Percentiles rank a stretch among this genome's conserved stretches.
These are phyloP conservation scores for Thunnus maccoyii DNA, from an alignment of 2,113 vertebrate species.

Conservation along the genomic window DNA sequence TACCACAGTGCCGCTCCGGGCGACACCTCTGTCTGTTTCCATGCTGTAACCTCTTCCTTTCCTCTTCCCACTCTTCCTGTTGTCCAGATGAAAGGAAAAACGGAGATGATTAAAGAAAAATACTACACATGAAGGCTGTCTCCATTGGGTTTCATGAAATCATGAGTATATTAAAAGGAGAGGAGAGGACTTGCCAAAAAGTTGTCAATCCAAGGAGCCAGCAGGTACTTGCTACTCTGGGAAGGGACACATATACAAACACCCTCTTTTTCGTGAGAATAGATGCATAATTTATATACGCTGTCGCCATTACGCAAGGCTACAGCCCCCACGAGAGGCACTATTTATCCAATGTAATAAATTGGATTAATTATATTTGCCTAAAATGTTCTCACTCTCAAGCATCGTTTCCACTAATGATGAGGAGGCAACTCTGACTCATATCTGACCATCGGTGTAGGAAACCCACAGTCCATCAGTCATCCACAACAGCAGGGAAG, in stretches of 20 bases:
- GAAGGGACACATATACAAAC: slow-evolving; percentile 41
- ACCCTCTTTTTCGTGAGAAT: slow-evolving; percentile 46
- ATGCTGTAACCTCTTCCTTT: slow-evolving; percentile 65
- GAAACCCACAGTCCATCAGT: slow-evolving; percentile 51
- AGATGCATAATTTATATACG: slow-evolving; percentile 57
- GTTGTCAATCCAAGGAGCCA: slow-evolving; percentile 51
- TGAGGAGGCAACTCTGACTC: slow-evolving; percentile 69
- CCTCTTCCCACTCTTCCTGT: slow-evolving; percentile 66
- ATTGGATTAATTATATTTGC: slow-evolving; percentile 72
- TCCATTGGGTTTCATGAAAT: slow-evolving; percentile 50
- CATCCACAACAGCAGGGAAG: slow-evolving; percentile 34
- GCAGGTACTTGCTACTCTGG: slow-evolving; percentile 53
- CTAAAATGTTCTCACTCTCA: slow-evolving; percentile 66
- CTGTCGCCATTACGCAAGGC: slow-evolving; percentile 48
- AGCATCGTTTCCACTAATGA: slow-evolving; percentile 53
- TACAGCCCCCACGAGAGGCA: slow-evolving; percentile 49
- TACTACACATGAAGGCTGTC: slow-evolving; percentile 32
- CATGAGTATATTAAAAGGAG: slow-evolving; percentile 35
- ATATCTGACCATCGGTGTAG: slow-evolving; percentile 57
- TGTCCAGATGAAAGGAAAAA: slow-evolving; percentile 63
- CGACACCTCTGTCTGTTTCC: slow-evolving; percentile 61
- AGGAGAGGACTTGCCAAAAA: slow-evolving; percentile 51
- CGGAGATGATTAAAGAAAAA: slow-evolving; percentile 52
- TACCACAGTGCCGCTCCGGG: slow-evolving; percentile 20
- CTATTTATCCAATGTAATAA: slow-evolving; percentile 66